Percentiles rank a stretch among this genome's conserved stretches.
Conservation (phyloP, 2,888 invertebrate genomes). For the Coenonympha arcania region DNA sequence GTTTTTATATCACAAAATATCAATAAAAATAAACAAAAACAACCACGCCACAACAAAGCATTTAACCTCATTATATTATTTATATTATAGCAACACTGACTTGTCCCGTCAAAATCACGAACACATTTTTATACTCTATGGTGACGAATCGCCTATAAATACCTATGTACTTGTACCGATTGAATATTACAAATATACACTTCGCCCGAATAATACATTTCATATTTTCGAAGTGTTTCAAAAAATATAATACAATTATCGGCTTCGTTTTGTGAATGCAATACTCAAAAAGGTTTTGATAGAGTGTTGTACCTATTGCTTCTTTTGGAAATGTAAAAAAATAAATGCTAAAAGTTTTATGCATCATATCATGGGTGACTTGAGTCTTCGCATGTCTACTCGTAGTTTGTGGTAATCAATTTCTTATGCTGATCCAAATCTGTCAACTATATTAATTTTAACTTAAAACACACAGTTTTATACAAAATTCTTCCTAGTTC, state of each 20-base stretch:
- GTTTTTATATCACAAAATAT: not conserved
- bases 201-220: too few species aligned
- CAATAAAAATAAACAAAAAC: constrained; percentile 39
- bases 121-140: constrained; percentile 1
- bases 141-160: not conserved
- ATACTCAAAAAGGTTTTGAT: too few species aligned
- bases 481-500: not conserved
- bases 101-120: constrained; percentile 8
- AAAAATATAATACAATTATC: too few species aligned
- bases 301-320: too few species aligned
- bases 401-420: too few species aligned
- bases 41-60: constrained; percentile 39
- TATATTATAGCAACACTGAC: constrained; percentile 9
- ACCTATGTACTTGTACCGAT: not conserved
- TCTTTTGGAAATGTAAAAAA: too few species aligned
- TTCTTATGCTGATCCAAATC: too few species aligned
- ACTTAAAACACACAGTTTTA: not conserved
- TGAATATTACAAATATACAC: not conserved
- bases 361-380: too few species aligned
- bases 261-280: too few species aligned
- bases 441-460: not conserved
- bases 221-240: too few species aligned
- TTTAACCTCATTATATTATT: constrained; percentile 16
- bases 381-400: too few species aligned
- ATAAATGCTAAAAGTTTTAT: too few species aligned